Conservation (phyloP, 2,888 invertebrate species). For the Perizoma affinitatum region DNA sequence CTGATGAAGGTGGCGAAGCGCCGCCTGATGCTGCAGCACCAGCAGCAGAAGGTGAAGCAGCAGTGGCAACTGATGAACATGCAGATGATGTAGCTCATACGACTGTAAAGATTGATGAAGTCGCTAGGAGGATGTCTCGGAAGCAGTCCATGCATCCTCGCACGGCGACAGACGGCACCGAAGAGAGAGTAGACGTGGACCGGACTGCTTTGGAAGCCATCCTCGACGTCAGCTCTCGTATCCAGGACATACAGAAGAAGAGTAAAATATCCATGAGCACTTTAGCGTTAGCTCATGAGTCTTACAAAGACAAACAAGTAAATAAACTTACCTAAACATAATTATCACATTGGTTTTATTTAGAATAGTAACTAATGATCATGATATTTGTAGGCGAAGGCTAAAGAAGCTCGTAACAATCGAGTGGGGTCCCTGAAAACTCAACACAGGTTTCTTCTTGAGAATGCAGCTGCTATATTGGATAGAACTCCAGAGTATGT, state of each 20-base stretch:
- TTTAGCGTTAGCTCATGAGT: constrained; percentile 69
- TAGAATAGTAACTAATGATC: constrained; percentile 27
- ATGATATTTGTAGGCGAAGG: constrained; percentile 80
- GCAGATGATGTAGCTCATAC: constrained; percentile 49
- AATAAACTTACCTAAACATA: constrained; percentile 53
- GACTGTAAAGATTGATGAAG: constrained; percentile 50
- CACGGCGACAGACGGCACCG: background rate
- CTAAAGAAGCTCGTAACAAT: constrained; percentile 84
- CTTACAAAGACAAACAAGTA: constrained; percentile 81
- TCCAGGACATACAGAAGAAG: constrained; percentile 68
- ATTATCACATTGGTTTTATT: constrained; percentile 52
- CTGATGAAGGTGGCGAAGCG: constrained; percentile 49
- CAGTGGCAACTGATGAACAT: constrained; percentile 39
- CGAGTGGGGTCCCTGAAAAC: constrained; percentile 74
- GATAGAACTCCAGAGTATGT: constrained; percentile 82
- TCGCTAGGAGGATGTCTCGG: constrained; percentile 47
- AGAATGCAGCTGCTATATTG: constrained; percentile 85
- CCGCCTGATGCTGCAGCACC: constrained; percentile 36
- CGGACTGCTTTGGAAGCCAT: constrained; percentile 72
- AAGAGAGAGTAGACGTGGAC: constrained; percentile 61
- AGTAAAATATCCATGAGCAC: constrained; percentile 74
- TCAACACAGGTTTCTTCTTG: constrained; percentile 87
- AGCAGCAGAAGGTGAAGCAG: constrained; percentile 30
- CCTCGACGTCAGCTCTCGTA: constrained; percentile 67
- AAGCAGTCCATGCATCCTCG: constrained; percentile 18